Evolutionary conservation across 2,113 vertebrate species (phyloP), one percentile per base, ranked within the genome.

Genomic region (Corythoichthys intestinalis): DNA sequence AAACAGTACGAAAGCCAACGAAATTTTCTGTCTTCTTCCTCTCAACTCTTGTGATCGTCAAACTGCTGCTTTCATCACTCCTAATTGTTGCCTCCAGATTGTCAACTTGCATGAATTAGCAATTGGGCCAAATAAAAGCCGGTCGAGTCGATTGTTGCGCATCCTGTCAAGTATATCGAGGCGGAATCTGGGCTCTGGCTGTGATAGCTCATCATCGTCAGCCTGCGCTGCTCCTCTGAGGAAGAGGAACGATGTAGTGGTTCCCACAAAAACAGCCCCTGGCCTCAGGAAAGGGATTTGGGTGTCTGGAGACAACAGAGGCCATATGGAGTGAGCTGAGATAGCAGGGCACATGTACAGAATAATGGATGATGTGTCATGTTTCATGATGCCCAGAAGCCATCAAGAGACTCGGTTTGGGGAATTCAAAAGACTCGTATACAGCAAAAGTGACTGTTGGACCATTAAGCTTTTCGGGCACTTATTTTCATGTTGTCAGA

Each of bases 311-410:
- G 92, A 92, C 87, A 88, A 89, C 87, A 78, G 86, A 78, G 91
- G 87, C 90, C 92, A 93, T 93, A 93, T 93, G 92, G 91, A 92
- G 87, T 75, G 39, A 83, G 90, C 90, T 82, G 85, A 87, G 90
- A 91, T 87, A 88, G 91, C 87, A 84, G 83, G 86, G 85, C 90
- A 84, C 89, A 91, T 83, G 85, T 91, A 89, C 88, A 89, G 91
- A 92, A 92, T 93, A 93, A 93, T 93, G 87, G 90, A 93, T 93
- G 92, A 92, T 76, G 90, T 93, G 92, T 92, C 92, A 92, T 92
- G 91, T 93, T 93, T 91, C 90, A 90, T 92, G 91, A 90, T 91
- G 91, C 90, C 41, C 84, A 82, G 88, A 84, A 86, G 88, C 87
- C 90, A 79, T 92, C 92, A 91, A 90, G 91, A 91, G 90, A 90